phyloP scores from a whole-genome alignment of 1,140 invertebrate species.

The Bombus superbus region DNA sequence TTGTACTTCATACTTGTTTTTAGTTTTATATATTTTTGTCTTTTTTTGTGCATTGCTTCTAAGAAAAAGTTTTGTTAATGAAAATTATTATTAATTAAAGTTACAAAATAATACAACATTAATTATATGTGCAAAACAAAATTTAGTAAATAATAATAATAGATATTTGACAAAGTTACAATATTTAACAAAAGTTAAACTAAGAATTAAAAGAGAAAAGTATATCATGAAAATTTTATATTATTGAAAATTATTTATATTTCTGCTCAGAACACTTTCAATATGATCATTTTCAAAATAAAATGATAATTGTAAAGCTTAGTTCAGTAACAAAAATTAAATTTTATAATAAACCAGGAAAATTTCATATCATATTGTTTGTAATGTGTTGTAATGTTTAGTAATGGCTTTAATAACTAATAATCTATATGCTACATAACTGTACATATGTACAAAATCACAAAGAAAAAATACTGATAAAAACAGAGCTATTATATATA shows the following conservation, averaged over 20 bases:
- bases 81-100: constrained; percentile 13
- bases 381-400: not conserved
- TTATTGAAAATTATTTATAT: not conserved
- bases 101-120: not conserved
- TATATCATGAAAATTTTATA: not conserved
- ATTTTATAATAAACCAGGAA: not conserved
- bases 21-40: not conserved
- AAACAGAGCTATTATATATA: not conserved
- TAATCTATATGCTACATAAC: too few relatives aligned
- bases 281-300: not conserved
- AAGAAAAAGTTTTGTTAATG: not conserved
- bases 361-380: not conserved
- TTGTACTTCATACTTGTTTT: constrained; percentile 50
- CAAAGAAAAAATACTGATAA: not conserved
- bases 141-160: too few relatives aligned
- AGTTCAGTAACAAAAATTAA: not conserved
- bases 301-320: not conserved
- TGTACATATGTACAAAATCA: not conserved
- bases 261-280: not conserved
- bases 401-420: too few relatives aligned
- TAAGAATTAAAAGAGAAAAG: not conserved
- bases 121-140: not conserved
- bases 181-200: not conserved
- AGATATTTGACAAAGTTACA: not conserved
- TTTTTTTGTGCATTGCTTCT: not conserved